phyloP scores from a whole-genome alignment of 2,797 vertebrate genomes.

The Sebastes matsubarae region DNA sequence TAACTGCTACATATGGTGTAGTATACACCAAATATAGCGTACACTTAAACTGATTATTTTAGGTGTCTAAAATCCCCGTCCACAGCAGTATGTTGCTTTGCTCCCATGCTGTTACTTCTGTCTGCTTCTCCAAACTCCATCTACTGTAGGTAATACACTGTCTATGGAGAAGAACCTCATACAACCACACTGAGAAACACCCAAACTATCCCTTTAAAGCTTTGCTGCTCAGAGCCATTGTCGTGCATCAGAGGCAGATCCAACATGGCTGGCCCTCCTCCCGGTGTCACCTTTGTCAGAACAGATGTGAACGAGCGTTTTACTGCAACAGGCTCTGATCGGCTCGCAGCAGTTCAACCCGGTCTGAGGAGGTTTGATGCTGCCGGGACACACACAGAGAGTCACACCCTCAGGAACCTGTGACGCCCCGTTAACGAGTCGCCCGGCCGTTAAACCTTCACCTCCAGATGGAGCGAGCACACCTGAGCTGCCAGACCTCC shows the following conservation, averaged over 20 bases:
- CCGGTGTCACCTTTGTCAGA: neutral
- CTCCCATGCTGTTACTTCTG: too few relatives aligned
- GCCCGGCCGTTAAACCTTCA: neutral
- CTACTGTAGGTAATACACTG: too few relatives aligned
- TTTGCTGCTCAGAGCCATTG: neutral
- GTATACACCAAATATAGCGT: too few relatives aligned
- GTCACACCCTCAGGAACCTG: neutral
- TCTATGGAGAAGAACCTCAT: too few relatives aligned
- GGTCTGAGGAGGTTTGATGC: slow-evolving; percentile 38
- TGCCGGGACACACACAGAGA: neutral
- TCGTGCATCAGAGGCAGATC: neutral
- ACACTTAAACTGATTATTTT: too few relatives aligned
- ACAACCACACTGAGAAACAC: too few relatives aligned
- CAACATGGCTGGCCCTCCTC: neutral
- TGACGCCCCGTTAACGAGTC: neutral
- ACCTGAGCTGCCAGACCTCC: slow-evolving; percentile 9
- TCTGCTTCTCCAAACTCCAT: too few relatives aligned
- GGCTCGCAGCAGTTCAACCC: neutral
- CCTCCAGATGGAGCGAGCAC: slow-evolving; percentile 42
- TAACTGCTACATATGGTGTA: too few relatives aligned
- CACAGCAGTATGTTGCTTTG: too few relatives aligned
- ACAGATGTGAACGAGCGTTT: neutral
- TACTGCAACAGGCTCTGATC: neutral
- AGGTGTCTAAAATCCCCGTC: too few relatives aligned
- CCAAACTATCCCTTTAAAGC: neutral